Percentiles rank a stretch among this genome's conserved stretches.
phyloP scores from a whole-genome alignment of 1,140 invertebrate species.

The Potamilus streckersoni region DNA sequence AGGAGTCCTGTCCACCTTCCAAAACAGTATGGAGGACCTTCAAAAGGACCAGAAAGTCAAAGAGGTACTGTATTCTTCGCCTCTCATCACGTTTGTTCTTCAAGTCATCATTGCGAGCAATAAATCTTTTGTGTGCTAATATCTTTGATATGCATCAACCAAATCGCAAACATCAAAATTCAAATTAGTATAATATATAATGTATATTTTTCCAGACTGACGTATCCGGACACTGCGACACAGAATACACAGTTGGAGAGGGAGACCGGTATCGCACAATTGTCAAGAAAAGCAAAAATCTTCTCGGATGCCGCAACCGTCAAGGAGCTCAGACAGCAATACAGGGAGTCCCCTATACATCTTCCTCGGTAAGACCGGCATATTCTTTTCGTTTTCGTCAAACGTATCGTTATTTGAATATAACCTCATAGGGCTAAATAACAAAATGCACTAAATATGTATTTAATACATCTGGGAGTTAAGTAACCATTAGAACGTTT shows the following conservation, averaged over 20 bases:
- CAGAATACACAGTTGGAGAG: conserved; percentile 73
- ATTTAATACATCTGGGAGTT: too few relatives aligned
- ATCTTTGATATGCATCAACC: neutral
- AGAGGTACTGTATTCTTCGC: conserved; percentile 30
- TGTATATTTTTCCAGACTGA: conserved; percentile 74
- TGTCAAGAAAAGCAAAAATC: conserved; percentile 81
- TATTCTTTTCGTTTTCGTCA: too few relatives aligned
- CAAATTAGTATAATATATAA: neutral
- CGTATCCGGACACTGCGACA: conserved; percentile 84
- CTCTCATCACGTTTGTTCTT: neutral
- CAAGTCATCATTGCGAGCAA: neutral
- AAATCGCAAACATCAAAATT: neutral
- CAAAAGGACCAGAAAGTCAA: conserved; percentile 78
- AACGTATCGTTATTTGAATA: too few relatives aligned
- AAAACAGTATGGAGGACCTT: conserved; percentile 87
- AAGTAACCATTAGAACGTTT: too few relatives aligned
- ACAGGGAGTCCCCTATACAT: conserved; percentile 47
- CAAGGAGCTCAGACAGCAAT: conserved; percentile 72
- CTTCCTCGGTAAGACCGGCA: conserved; percentile 13
- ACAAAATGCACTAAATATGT: too few relatives aligned
- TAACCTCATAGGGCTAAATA: too few relatives aligned
- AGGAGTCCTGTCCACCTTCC: conserved; percentile 85
- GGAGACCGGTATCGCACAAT: conserved; percentile 78
- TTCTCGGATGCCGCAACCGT: conserved; percentile 79
- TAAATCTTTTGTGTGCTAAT: neutral